Conservation (phyloP, 2,113 vertebrate genomes). For the Nannospalax galili region DNA sequence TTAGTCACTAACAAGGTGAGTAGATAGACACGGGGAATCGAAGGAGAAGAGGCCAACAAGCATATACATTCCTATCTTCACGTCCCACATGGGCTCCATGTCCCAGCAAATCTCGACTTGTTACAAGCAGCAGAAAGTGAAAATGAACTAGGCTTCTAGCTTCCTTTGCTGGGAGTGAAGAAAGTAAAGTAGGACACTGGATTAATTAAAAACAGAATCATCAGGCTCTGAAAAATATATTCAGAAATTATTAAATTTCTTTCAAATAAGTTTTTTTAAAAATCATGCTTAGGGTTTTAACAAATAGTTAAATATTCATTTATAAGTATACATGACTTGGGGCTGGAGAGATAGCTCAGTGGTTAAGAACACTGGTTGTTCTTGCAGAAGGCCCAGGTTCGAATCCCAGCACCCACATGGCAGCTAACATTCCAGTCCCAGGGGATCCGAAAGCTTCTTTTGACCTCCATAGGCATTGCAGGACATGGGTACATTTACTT, state of each 20-base stretch:
- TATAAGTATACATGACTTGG: neutral
- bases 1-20: neutral
- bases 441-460: too few species aligned
- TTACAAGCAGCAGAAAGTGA: neutral
- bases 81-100: neutral
- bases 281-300: neutral
- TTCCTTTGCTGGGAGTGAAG: neutral
- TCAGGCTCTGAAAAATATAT: neutral
- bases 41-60: neutral
- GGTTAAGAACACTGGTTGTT: too few species aligned
- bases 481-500: too few species aligned
- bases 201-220: slow-evolving; percentile 25
- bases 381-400: too few species aligned
- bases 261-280: neutral
- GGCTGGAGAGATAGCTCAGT: too few species aligned
- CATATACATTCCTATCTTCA: neutral
- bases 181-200: neutral
- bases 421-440: too few species aligned
- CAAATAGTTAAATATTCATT: slow-evolving; percentile 30
- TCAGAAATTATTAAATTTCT: slow-evolving; percentile 33
- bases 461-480: too few species aligned
- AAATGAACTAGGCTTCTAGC: neutral
- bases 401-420: too few species aligned
- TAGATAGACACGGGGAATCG: neutral
- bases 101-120: neutral